Percentiles rank a stretch among this genome's conserved stretches.
Conservation (phyloP, 2,113 vertebrate species). For the Hyaena hyaena region DNA sequence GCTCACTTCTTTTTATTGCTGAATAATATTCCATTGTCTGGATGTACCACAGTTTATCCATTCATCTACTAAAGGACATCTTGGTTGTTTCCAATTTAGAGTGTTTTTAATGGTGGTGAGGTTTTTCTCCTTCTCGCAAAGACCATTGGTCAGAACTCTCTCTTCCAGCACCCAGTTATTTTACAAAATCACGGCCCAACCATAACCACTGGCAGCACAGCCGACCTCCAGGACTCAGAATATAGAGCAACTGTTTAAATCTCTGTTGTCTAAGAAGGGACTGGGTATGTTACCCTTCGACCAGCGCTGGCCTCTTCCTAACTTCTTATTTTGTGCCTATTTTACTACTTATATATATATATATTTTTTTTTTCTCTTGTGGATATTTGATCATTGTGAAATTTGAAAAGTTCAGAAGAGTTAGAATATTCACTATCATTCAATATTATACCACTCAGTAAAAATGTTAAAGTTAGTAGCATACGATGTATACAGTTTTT, state of each 20-base stretch:
- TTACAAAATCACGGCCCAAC: neutral
- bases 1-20: neutral
- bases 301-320: neutral
- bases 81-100: neutral
- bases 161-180: neutral
- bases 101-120: neutral
- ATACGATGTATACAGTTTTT: neutral
- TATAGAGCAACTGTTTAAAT: neutral
- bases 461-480: neutral
- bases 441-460: neutral
- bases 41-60: neutral
- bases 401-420: neutral
- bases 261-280: neutral
- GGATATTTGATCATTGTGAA: neutral
- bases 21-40: neutral
- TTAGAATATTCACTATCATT: neutral
- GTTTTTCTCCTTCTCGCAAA: neutral
- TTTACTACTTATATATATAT: neutral
- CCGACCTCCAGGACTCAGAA: neutral
- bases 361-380: neutral
- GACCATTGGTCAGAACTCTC: neutral
- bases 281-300: too few relatives aligned
- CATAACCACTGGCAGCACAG: neutral
- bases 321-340: neutral
- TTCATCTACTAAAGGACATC: neutral